A percentile compares a stretch with the other conserved stretches of the same genome.
Conservation (phyloP, 2,888 invertebrate species). For the Antitype chi region DNA sequence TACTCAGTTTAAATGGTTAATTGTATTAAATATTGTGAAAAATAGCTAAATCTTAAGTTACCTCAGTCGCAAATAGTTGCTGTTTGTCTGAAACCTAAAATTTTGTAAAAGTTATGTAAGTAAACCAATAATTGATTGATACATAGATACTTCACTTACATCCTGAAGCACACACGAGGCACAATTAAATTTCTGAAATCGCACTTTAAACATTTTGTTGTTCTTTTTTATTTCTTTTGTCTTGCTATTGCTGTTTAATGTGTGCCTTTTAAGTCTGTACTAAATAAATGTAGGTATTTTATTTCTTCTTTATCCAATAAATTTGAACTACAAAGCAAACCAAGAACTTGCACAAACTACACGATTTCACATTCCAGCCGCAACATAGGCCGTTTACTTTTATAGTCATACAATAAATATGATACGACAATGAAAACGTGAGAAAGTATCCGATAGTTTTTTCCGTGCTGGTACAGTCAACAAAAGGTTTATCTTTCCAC, state of each 20-base stretch:
- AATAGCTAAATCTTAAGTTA: neutral
- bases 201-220: no score
- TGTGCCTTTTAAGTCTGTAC: no score
- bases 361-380: constrained; percentile 15
- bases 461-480: constrained; percentile 2
- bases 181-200: no score
- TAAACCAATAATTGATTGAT: no score
- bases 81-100: constrained; percentile 5
- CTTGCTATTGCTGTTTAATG: no score
- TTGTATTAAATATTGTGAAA: no score
- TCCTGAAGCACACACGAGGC: no score
- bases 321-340: neutral
- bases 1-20: no score
- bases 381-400: constrained; percentile 44
- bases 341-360: neutral
- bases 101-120: no score
- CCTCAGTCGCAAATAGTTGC: neutral
- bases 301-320: neutral
- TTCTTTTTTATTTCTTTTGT: no score
- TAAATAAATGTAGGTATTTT: no score
- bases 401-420: constrained; percentile 55
- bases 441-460: constrained; percentile 30
- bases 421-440: constrained; percentile 25
- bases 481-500: neutral
- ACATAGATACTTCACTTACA: no score